phyloP scores from a whole-genome alignment of 2,888 invertebrate genomes.

The Lasioglossum leucozonium region DNA sequence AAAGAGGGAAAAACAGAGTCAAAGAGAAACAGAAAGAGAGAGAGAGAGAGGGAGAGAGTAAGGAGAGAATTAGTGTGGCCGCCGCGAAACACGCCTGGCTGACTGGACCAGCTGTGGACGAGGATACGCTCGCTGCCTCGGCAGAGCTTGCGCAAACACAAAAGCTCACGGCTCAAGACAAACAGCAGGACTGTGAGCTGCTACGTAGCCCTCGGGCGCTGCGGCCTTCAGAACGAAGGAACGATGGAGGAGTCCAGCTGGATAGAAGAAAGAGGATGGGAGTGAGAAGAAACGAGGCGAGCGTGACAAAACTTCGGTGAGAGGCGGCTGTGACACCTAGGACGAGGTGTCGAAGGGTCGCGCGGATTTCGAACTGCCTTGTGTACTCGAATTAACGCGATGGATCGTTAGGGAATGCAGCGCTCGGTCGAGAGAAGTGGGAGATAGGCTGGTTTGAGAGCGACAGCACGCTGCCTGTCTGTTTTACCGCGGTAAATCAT shows the following conservation, averaged over 20 bases:
- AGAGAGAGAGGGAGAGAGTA: background rate
- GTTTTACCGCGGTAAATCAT: slow-evolving; percentile 17
- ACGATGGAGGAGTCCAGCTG: slow-evolving; percentile 9
- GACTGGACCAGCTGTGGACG: slow-evolving; percentile 43
- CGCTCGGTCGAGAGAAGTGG: background rate
- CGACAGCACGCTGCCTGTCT: background rate
- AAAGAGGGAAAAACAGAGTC: background rate
- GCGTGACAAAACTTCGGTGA: slow-evolving; percentile 51
- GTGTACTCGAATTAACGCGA: slow-evolving; percentile 26
- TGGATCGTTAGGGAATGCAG: background rate
- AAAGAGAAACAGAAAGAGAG: background rate
- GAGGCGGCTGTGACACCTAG: slow-evolving; percentile 51
- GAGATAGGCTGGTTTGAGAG: background rate
- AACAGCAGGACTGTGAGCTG: slow-evolving; percentile 76
- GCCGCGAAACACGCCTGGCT: slow-evolving; percentile 35
- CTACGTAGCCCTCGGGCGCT: slow-evolving; percentile 72
- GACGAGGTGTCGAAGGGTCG: slow-evolving; percentile 47
- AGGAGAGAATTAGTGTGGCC: slow-evolving; percentile 20
- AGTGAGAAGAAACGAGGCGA: slow-evolving; percentile 38
- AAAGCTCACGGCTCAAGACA: slow-evolving; percentile 78
- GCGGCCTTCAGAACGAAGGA: slow-evolving; percentile 37
- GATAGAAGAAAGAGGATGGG: background rate
- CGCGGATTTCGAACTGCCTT: slow-evolving; percentile 12
- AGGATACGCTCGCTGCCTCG: slow-evolving; percentile 37
- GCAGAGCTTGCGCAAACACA: slow-evolving; percentile 75